These are phyloP conservation scores for Pseudomyrmex concolor DNA, from an alignment of 1,140 invertebrate genomes.

Conservation along the genomic window DNA sequence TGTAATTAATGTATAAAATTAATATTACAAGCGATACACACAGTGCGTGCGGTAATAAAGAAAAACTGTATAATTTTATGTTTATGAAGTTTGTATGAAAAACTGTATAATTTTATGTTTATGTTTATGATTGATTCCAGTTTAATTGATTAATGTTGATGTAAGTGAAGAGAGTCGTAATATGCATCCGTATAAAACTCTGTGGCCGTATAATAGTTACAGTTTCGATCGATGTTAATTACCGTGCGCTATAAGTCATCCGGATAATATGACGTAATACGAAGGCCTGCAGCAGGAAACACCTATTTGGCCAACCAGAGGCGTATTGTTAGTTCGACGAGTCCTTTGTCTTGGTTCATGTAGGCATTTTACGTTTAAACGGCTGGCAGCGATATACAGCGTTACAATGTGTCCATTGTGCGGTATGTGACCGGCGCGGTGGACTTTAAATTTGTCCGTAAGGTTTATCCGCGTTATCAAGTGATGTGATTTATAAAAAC, in stretches of 20 bases:
- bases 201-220: neutral
- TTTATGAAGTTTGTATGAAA: neutral
- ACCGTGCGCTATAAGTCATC: slow-evolving; percentile 17
- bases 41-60: neutral
- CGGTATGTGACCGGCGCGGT: slow-evolving; percentile 18
- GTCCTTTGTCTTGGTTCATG: slow-evolving; percentile 55
- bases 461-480: slow-evolving; percentile 23
- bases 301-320: slow-evolving; percentile 34
- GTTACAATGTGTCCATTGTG: slow-evolving; percentile 57
- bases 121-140: neutral
- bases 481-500: neutral
- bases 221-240: slow-evolving; percentile 23
- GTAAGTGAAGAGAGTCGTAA: neutral
- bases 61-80: slow-evolving; percentile 1
- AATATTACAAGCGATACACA: neutral
- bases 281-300: slow-evolving; percentile 16
- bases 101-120: slow-evolving; percentile 9
- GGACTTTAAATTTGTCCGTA: slow-evolving; percentile 43
- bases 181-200: neutral
- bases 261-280: slow-evolving; percentile 39
- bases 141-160: neutral
- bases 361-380: slow-evolving; percentile 59
- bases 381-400: slow-evolving; percentile 14
- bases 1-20: neutral
- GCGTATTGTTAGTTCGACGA: slow-evolving; percentile 54